These are phyloP conservation scores for Lasiurus cinereus DNA, from an alignment of 2,113 vertebrate genomes.

Conservation along the genomic window DNA sequence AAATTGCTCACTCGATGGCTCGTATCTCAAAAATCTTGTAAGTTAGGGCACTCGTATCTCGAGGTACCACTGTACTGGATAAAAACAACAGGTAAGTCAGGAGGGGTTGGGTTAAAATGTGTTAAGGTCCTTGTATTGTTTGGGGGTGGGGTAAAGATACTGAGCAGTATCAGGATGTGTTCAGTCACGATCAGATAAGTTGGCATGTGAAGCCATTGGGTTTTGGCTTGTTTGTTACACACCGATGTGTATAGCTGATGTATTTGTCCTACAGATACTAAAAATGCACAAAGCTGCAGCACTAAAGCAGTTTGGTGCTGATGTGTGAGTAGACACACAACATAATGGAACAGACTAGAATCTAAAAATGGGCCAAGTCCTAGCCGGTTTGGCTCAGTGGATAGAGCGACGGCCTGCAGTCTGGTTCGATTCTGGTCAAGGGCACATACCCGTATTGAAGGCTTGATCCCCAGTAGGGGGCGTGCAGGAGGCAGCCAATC, in stretches of 20 bases:
- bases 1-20: no score
- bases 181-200: not conserved
- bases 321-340: not conserved
- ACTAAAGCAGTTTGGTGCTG: not conserved
- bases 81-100: not conserved
- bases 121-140: not conserved
- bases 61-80: no score
- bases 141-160: not conserved
- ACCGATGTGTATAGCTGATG: not conserved
- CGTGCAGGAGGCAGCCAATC: no score
- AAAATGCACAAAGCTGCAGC: not conserved
- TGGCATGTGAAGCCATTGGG: not conserved
- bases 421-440: no score
- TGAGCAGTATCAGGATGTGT: constrained; percentile 2
- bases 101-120: not conserved
- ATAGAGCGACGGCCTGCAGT: no score
- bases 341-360: not conserved
- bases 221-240: not conserved
- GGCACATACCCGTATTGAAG: no score
- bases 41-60: no score
- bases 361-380: not conserved
- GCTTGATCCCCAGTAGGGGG: no score
- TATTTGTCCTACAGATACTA: not conserved
- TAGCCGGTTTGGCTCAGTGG: no score
- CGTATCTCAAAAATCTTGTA: no score